Evolutionary conservation across 2,888 invertebrate genomes (phyloP), one percentile per base, ranked within the genome.

Genomic region (Ligdia adustata): DNA sequence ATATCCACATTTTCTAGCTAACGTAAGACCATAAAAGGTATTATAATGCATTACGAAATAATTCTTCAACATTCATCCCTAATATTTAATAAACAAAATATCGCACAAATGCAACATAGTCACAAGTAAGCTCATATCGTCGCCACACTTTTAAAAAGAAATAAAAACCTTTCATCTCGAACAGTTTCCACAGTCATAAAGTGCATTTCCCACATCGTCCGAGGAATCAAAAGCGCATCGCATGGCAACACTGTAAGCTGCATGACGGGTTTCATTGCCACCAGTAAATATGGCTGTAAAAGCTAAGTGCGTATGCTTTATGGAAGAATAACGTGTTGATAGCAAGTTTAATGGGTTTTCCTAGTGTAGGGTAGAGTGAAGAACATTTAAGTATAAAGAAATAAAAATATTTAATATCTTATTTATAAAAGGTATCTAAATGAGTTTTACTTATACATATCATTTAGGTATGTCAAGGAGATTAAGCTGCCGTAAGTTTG

Each of bases 271-370:
- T 68, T 63, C 63, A 70, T 67, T 66, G 66, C 59, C 49, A 41
- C 49, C 47, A 68, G 68, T 69, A 67, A 64, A 65, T 67, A 67
- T 60, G 55, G 42, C 16, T 37, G 27, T 37, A 16, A 77, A 75
- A 72, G 69, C 60, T 70, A 62, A 74, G 73, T 66, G 68, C 64
- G 66, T 66, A 55, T 64, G 62, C 55, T 74, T 71, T 69, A 72
- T 67, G 61, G 57, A 44, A 46, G 57, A 55, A 58, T 65, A 58
- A 61, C 55, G 57, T 61, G 60, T 62, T 62, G 60, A 62, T 62
- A 61, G 50, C 51, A 45, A 20, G 9, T 50, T 57, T 60, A 57
- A 65, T 62, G 52, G 55, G 51, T 52, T 53, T 34, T 47, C n/a
- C n/a, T n/a, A n/a, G n/a, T n/a, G 6, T 18, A 18, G 18, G 6